Percentiles rank a stretch among this genome's conserved stretches.
phyloP scores from a whole-genome alignment of 2,888 invertebrate genomes.

The Drosophila fulvimacula region DNA sequence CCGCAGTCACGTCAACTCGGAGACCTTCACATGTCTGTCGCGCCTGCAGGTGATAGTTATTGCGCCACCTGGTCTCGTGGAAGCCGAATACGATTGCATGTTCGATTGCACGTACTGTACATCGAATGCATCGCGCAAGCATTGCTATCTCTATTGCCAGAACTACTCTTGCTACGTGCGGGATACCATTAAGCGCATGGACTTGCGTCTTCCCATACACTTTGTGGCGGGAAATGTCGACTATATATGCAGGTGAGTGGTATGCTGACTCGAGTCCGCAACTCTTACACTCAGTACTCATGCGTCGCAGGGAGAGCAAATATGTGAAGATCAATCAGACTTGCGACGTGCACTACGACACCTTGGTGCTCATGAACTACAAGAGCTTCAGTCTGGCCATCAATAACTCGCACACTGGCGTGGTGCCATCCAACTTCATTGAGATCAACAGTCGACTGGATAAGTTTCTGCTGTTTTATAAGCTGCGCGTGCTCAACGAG shows the following conservation, averaged over 20 bases:
- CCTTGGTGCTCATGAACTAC: constrained; percentile 65
- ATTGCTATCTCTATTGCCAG: constrained; percentile 64
- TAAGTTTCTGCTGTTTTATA: constrained; percentile 74
- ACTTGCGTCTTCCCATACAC: constrained; percentile 68
- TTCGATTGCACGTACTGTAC: constrained; percentile 67
- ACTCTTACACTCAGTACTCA: neutral
- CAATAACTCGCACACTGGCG: neutral
- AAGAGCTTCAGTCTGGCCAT: constrained; percentile 41
- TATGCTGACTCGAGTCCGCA: too few relatives aligned
- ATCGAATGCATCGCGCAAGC: constrained; percentile 25
- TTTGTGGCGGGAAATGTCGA: constrained; percentile 64
- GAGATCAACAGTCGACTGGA: constrained; percentile 78
- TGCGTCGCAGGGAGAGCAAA: constrained; percentile 54
- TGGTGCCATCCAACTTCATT: constrained; percentile 70
- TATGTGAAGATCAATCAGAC: constrained; percentile 57
- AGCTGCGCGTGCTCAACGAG: constrained; percentile 54
- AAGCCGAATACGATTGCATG: constrained; percentile 73
- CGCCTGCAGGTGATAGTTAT: constrained; percentile 70
- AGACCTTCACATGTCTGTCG: constrained; percentile 63
- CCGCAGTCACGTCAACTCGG: constrained; percentile 54
- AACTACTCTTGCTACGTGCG: constrained; percentile 63
- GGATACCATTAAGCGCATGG: constrained; percentile 67
- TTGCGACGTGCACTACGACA: constrained; percentile 75
- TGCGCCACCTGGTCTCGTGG: constrained; percentile 64
- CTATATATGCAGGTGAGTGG: constrained; percentile 60